Evolutionary conservation across 2,888 invertebrate species (phyloP).

Genomic region (Nymphalis polychloros): DNA sequence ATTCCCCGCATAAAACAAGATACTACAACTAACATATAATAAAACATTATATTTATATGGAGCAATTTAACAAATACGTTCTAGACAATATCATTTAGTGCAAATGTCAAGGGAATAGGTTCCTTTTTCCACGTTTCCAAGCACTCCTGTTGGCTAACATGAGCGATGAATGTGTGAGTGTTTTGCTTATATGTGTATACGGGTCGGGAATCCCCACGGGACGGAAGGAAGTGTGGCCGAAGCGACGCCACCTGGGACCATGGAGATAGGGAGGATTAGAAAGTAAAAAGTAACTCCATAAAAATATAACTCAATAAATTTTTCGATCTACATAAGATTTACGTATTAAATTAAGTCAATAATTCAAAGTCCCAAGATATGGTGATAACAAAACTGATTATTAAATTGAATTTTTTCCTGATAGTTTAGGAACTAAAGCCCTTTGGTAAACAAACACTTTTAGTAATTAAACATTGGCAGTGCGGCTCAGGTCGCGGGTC

Average conservation of each 20-base stretch:
- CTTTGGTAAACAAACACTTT: constrained; percentile 68
- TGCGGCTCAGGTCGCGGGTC: constrained; percentile 75
- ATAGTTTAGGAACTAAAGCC: constrained; percentile 30
- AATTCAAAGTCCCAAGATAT: too few relatives aligned
- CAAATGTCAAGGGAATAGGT: constrained; percentile 47
- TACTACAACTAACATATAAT: constrained; percentile 13
- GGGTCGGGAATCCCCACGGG: constrained; percentile 69
- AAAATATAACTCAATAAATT: constrained; percentile 37
- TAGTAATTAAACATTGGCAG: constrained; percentile 78
- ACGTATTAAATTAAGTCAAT: too few relatives aligned
- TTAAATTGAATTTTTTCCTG: constrained; percentile 11
- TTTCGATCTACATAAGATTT: background rate
- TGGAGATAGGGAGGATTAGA: constrained; percentile 41
- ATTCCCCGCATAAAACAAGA: background rate
- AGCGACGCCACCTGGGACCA: constrained; percentile 75
- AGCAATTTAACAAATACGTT: constrained; percentile 28
- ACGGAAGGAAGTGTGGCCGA: constrained; percentile 77
- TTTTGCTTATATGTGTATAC: constrained; percentile 56
- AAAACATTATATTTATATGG: constrained; percentile 24
- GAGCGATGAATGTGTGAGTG: constrained; percentile 42
- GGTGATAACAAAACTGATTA: background rate
- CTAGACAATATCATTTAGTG: constrained; percentile 49
- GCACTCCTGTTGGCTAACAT: constrained; percentile 41
- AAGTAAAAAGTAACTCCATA: constrained; percentile 34
- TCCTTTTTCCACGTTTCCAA: constrained; percentile 48